Percentiles rank a stretch among this genome's conserved stretches.
Evolutionary conservation across 2,888 invertebrate genomes (phyloP).

Genomic region (Rhagophthalmus giganteus): DNA sequence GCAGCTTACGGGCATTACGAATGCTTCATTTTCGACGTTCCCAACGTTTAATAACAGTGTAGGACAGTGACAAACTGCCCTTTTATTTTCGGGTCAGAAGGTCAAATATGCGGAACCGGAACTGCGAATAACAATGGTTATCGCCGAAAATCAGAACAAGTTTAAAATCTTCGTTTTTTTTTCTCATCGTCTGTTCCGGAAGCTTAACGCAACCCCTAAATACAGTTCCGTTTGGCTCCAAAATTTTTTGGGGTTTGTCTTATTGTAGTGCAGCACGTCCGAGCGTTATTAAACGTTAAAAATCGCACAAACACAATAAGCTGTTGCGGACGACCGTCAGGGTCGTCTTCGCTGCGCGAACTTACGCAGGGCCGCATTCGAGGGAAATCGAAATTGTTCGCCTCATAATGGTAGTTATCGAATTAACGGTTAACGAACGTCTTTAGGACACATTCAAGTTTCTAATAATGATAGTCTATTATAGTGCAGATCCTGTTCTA

Average conservation of each 20-base stretch:
- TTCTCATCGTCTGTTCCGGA: constrained; percentile 20
- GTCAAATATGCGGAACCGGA: constrained; percentile 54
- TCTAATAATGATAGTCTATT: no score
- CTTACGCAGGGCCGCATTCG: no score
- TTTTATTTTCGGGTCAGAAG: constrained; percentile 37
- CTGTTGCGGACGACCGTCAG: constrained; percentile 14
- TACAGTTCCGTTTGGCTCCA: constrained; percentile 20
- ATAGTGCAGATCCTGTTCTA: no score
- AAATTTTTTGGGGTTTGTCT: constrained; percentile 27
- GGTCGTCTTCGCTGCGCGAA: constrained; percentile 5
- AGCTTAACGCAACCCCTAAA: constrained; percentile 24
- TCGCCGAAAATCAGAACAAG: constrained; percentile 52
- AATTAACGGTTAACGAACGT: no score
- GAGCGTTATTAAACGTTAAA: constrained; percentile 52
- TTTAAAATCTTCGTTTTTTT: constrained; percentile 47
- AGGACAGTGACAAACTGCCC: constrained; percentile 32
- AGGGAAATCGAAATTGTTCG: no score
- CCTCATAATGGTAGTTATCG: no score
- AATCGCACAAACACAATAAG: constrained; percentile 42
- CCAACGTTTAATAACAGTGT: constrained; percentile 16
- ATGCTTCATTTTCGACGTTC: no score
- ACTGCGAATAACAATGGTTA: constrained; percentile 46
- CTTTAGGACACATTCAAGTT: no score
- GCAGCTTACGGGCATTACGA: no score
- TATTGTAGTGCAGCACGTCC: constrained; percentile 27